phyloP scores from a whole-genome alignment of 2,113 vertebrate species.

The Notothenia rossii region DNA sequence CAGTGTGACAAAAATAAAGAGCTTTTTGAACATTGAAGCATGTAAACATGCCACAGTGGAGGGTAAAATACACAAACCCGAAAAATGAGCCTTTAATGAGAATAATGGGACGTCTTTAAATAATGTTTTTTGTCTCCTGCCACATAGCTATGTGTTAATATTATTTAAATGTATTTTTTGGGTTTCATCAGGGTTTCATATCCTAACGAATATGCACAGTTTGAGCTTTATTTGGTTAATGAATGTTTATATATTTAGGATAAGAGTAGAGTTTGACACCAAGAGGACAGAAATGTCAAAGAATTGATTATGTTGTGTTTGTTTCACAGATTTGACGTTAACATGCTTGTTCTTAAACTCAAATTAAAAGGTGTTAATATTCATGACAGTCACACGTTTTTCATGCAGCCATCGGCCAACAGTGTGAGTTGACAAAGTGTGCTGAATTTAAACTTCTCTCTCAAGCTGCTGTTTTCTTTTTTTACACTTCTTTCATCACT shows the following conservation, averaged over 20 bases:
- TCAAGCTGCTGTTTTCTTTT: background rate
- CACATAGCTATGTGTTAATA: background rate
- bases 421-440: background rate
- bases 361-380: background rate
- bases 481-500: background rate
- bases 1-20: no score
- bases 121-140: no score
- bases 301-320: background rate
- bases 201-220: no score
- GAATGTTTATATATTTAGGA: background rate
- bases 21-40: no score
- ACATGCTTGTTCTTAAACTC: background rate
- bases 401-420: background rate
- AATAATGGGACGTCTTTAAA: no score
- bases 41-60: no score
- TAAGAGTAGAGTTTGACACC: background rate
- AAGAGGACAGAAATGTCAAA: background rate
- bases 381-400: background rate
- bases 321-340: background rate
- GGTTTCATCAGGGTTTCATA: no score
- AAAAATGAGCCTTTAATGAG: no score
- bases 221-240: background rate
- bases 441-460: background rate
- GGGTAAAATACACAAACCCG: no score
- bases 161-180: background rate